Evolutionary conservation across 2,113 vertebrate species (phyloP).

Genomic region (Elachura formosa): DNA sequence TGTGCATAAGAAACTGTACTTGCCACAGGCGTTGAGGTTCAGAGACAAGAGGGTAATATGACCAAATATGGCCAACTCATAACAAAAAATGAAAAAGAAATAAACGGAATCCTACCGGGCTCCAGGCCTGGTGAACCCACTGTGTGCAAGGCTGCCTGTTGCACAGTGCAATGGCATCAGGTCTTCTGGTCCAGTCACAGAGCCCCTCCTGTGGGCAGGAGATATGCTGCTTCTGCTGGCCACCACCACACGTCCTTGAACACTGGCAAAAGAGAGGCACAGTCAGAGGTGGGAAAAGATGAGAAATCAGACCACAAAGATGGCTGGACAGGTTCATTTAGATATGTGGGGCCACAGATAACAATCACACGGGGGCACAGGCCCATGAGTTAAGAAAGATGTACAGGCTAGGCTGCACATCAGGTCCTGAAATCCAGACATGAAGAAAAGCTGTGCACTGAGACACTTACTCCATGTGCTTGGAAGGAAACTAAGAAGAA

Average conservation of each 20-base stretch:
- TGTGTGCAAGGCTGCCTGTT: constrained; percentile 51
- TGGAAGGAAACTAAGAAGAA: not conserved
- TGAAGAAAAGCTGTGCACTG: not conserved
- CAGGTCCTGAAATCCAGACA: not conserved
- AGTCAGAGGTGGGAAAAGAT: not conserved
- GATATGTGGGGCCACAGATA: not conserved
- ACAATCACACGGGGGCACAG: not conserved
- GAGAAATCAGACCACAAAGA: not conserved
- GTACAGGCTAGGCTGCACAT: not conserved
- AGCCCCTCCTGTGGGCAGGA: constrained; percentile 29
- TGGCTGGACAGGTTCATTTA: not conserved
- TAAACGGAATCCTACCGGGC: constrained; percentile 17
- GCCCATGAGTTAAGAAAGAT: not conserved
- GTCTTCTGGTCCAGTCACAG: constrained; percentile 62
- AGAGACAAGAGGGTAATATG: not conserved
- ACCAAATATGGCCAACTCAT: not conserved
- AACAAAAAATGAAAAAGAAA: not conserved
- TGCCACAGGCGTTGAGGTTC: not conserved
- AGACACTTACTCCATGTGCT: not conserved
- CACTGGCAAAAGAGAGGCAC: constrained; percentile 39
- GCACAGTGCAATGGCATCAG: not conserved
- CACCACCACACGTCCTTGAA: constrained; percentile 63
- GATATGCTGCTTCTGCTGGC: constrained; percentile 18
- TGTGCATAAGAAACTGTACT: not conserved
- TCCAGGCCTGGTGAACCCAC: constrained; percentile 66